phyloP scores from a whole-genome alignment of 2,113 vertebrate genomes.

The Pagrus major region DNA sequence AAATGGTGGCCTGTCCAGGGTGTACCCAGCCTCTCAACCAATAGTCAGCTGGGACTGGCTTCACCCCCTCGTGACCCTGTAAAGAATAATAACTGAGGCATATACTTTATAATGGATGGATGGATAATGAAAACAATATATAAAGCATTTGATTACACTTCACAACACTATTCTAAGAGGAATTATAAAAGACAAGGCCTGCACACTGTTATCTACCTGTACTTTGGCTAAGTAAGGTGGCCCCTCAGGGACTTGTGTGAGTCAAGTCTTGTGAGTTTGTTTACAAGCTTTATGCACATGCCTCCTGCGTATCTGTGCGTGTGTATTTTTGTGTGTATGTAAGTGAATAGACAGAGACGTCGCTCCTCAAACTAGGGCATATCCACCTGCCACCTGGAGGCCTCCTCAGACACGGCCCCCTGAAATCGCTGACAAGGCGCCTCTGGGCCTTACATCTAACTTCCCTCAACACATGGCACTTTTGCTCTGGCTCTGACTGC shows the following conservation, averaged over 20 bases:
- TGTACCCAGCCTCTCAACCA: no score
- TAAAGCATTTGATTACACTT: neutral
- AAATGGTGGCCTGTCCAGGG: no score
- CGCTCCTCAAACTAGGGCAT: slow-evolving; percentile 60
- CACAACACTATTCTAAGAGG: neutral
- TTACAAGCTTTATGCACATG: neutral
- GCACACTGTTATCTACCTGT: neutral
- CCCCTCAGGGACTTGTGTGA: neutral
- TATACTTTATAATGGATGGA: no score
- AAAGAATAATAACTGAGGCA: no score
- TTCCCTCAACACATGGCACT: slow-evolving; percentile 28
- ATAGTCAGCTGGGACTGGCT: no score
- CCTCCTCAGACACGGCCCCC: slow-evolving; percentile 60
- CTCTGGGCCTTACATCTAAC: slow-evolving; percentile 41
- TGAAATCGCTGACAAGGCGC: slow-evolving; percentile 71
- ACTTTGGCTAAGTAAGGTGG: neutral
- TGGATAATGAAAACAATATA: neutral
- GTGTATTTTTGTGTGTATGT: neutral
- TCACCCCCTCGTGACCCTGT: no score
- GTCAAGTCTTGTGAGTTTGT: neutral
- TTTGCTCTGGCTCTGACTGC: slow-evolving; percentile 36
- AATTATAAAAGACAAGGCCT: neutral
- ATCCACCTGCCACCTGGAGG: slow-evolving; percentile 74
- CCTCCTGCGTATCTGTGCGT: neutral
- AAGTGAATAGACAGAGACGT: slow-evolving; percentile 22